A percentile compares a stretch with the other conserved stretches of the same genome.
Evolutionary conservation across 2,888 invertebrate species (phyloP).

Genomic region (Hipparchia semele): DNA sequence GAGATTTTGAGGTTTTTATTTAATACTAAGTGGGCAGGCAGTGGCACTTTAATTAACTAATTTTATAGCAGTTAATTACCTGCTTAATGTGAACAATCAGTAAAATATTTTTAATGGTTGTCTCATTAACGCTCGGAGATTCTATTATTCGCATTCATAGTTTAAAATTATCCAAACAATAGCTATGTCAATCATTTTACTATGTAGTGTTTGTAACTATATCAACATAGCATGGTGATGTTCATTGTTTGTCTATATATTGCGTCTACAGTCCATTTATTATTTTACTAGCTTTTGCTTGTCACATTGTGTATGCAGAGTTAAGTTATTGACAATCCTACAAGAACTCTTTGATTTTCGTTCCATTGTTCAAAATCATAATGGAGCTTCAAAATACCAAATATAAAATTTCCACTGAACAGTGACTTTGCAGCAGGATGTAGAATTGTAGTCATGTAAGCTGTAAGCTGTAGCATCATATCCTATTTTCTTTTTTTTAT

Average conservation of each 20-base stretch:
- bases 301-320: too few relatives aligned
- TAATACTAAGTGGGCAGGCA: background rate
- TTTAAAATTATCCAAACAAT: constrained; percentile 12
- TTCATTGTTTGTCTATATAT: background rate
- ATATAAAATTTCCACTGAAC: too few relatives aligned
- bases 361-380: too few relatives aligned
- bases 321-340: too few relatives aligned
- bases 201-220: background rate
- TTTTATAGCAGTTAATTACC: background rate
- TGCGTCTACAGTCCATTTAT: background rate
- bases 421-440: too few relatives aligned
- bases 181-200: constrained; percentile 3
- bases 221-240: background rate
- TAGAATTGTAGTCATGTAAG: too few relatives aligned
- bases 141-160: constrained; percentile 27
- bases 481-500: too few relatives aligned
- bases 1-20: constrained; percentile 3
- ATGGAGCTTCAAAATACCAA: too few relatives aligned
- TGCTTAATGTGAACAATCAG: constrained; percentile 3
- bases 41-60: background rate
- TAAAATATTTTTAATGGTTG: constrained; percentile 29
- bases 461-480: too few relatives aligned
- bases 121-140: constrained; percentile 24
- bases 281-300: too few relatives aligned
- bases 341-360: too few relatives aligned